phyloP scores from a whole-genome alignment of 2,888 invertebrate species.

The Rhopalosiphum nymphaeae region DNA sequence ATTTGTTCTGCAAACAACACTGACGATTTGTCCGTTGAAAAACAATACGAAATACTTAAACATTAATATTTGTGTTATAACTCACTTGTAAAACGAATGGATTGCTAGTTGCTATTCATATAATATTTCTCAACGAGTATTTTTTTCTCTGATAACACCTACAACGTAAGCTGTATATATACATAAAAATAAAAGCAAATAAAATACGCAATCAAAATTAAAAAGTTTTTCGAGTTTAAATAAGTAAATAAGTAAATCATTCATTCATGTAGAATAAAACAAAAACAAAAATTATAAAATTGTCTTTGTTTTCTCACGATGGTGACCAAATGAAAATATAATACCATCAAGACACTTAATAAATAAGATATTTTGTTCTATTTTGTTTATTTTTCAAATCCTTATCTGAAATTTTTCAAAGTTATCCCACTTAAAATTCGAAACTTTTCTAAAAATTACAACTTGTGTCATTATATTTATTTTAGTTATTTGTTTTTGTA shows the following conservation, averaged over 20 bases:
- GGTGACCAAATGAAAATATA: neutral
- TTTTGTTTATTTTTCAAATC: slow-evolving; percentile 33
- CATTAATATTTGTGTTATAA: slow-evolving; percentile 37
- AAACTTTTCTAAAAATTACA: slow-evolving; percentile 26
- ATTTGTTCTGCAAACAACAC: neutral
- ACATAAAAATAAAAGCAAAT: slow-evolving; percentile 13
- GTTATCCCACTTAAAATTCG: neutral
- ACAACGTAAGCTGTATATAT: neutral
- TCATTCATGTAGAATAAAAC: slow-evolving; percentile 10
- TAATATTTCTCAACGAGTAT: neutral
- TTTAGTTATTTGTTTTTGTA: neutral
- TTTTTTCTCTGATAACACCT: neutral
- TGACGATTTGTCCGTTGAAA: neutral
- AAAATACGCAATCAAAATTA: slow-evolving; percentile 34
- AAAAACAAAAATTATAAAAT: slow-evolving; percentile 34
- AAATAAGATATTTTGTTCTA: slow-evolving; percentile 18
- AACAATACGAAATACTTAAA: slow-evolving; percentile 24
- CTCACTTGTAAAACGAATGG: slow-evolving; percentile 16
- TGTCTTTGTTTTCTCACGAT: neutral
- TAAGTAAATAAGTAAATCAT: slow-evolving; percentile 40
- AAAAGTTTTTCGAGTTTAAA: slow-evolving; percentile 43
- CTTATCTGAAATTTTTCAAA: neutral
- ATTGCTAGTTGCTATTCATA: neutral
- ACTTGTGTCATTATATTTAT: neutral
- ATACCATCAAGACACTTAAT: neutral